These are phyloP conservation scores for Poecilobothrus nobilitatus DNA, from an alignment of 2,888 invertebrate species.

Conservation along the genomic window DNA sequence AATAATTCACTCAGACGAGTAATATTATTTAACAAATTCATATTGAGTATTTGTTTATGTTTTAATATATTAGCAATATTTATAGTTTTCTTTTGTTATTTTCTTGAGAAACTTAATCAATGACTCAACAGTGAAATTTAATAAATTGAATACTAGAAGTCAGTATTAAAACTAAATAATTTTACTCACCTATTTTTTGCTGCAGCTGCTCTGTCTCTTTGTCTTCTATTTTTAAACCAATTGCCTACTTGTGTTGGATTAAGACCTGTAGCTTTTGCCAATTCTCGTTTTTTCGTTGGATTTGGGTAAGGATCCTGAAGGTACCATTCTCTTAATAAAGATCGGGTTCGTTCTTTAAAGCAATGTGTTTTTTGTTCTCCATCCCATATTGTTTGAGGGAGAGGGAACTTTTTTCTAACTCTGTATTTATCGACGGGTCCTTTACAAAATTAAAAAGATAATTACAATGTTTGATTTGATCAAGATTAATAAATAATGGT, in stretches of 20 bases:
- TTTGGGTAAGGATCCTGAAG: conserved; percentile 95
- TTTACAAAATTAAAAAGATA: conserved; percentile 18
- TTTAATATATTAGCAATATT: too few relatives aligned
- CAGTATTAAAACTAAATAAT: background rate
- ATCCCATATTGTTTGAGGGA: conserved; percentile 90
- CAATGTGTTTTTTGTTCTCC: conserved; percentile 95
- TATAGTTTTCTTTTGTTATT: too few relatives aligned
- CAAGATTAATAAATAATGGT: conserved; percentile 8
- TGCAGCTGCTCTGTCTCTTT: conserved; percentile 81
- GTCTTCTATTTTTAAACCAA: conserved; percentile 86
- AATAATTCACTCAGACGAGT: too few relatives aligned
- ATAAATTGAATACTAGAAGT: too few relatives aligned
- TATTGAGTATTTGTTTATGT: too few relatives aligned
- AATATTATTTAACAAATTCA: too few relatives aligned
- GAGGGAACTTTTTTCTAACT: conserved; percentile 86
- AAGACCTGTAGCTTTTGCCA: conserved; percentile 82
- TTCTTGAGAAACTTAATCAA: too few relatives aligned
- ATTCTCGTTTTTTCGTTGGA: conserved; percentile 84
- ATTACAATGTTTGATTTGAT: background rate
- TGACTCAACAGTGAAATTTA: too few relatives aligned
- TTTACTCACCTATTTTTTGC: conserved; percentile 86
- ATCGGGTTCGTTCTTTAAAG: conserved; percentile 92
- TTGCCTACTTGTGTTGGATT: conserved; percentile 91
- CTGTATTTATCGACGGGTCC: conserved; percentile 89
- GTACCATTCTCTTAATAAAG: conserved; percentile 94